phyloP scores from a whole-genome alignment of 2,888 invertebrate genomes.

The Blomia tropicalis region DNA sequence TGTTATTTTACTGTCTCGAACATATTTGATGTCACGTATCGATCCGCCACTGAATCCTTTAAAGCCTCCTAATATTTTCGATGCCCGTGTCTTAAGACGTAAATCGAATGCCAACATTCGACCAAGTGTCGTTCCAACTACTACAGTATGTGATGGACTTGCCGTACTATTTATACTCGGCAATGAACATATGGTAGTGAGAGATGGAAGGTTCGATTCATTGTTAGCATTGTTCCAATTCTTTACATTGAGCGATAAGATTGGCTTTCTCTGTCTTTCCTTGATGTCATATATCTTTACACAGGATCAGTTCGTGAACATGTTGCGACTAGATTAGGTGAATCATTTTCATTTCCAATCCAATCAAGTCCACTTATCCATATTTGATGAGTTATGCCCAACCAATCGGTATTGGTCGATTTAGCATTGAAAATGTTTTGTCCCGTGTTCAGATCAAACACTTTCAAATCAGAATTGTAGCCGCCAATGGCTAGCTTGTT shows the following conservation, averaged over 20 bases:
- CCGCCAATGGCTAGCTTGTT: constrained; percentile 25
- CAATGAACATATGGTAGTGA: constrained; percentile 23
- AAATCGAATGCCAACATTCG: constrained; percentile 25
- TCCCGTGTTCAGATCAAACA: constrained; percentile 25
- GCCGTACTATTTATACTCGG: constrained; percentile 1
- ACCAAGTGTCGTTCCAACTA: constrained; percentile 25
- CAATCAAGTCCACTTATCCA: constrained; percentile 24
- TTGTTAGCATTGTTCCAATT: constrained; percentile 22
- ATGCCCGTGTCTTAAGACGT: constrained; percentile 19
- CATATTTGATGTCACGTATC: constrained; percentile 25
- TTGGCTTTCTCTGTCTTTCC: constrained; percentile 17
- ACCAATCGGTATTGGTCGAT: constrained; percentile 21
- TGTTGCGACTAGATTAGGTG: constrained; percentile 24
- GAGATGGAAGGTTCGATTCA: constrained; percentile 24
- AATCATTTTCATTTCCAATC: constrained; percentile 16
- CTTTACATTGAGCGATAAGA: constrained; percentile 23
- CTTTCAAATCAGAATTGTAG: constrained; percentile 24
- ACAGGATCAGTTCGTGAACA: constrained; percentile 22
- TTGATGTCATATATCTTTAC: constrained; percentile 24
- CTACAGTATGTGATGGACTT: constrained; percentile 15
- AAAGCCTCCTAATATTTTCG: constrained; percentile 22
- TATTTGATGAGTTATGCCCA: constrained; percentile 19
- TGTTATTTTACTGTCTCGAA: constrained; percentile 7
- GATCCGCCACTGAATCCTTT: constrained; percentile 26
- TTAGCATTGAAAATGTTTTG: constrained; percentile 24